phyloP scores from a whole-genome alignment of 2,888 invertebrate species.

The Darwinula stevensoni region DNA sequence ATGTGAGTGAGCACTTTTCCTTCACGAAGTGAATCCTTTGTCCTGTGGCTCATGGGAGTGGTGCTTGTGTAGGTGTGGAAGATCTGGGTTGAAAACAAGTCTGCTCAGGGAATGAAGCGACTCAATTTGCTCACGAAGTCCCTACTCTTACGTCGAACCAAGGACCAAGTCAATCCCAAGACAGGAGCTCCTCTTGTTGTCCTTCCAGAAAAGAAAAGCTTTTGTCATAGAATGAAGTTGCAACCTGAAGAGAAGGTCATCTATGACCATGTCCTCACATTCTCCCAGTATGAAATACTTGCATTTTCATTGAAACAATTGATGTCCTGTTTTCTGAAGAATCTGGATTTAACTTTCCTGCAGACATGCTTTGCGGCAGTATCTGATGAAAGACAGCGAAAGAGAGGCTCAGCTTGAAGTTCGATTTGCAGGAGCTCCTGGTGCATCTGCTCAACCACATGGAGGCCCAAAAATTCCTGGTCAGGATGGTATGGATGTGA shows the following conservation, averaged over 20 bases:
- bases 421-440: no score
- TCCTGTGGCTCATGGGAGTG: background rate
- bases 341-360: no score
- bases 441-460: no score
- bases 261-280: slow-evolving; percentile 32
- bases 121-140: slow-evolving; percentile 57
- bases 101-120: slow-evolving; percentile 34
- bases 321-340: no score
- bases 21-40: background rate
- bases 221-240: slow-evolving; percentile 24
- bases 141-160: slow-evolving; percentile 60
- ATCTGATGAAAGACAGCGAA: no score
- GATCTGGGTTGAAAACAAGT: slow-evolving; percentile 63
- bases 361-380: no score
- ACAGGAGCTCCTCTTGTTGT: slow-evolving; percentile 7
- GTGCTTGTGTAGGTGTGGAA: slow-evolving; percentile 40
- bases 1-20: slow-evolving; percentile 6
- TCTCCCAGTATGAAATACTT: slow-evolving; percentile 15
- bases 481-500: no score
- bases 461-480: no score
- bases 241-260: slow-evolving; percentile 37
- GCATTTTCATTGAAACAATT: no score
- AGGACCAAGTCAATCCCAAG: slow-evolving; percentile 28
- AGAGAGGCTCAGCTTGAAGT: no score
- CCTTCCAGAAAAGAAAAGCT: slow-evolving; percentile 5